A percentile compares a stretch with the other conserved stretches of the same genome.
Evolutionary conservation across 2,888 invertebrate species (phyloP).

Genomic region (Meta bourneti): DNA sequence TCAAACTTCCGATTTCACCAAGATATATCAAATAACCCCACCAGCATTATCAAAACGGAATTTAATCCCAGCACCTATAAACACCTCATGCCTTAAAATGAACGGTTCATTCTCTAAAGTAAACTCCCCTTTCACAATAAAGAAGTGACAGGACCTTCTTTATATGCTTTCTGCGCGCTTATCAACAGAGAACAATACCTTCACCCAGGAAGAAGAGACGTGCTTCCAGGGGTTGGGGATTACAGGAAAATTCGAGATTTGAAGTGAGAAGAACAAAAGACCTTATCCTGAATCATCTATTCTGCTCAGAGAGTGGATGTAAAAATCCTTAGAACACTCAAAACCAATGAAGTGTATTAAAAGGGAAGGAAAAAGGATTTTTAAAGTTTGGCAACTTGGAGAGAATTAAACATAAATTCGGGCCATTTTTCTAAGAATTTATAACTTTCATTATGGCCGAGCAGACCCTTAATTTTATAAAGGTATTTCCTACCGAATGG

Average conservation of each 20-base stretch:
- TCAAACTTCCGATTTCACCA: background rate
- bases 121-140: background rate
- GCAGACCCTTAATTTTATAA: background rate
- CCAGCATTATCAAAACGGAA: background rate
- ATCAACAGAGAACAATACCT: constrained; percentile 42
- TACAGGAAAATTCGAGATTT: constrained; percentile 43
- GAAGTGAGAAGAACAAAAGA: constrained; percentile 38
- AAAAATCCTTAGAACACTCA: constrained; percentile 23
- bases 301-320: constrained; percentile 2
- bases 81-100: background rate
- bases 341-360: constrained; percentile 18
- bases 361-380: constrained; percentile 2
- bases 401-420: background rate
- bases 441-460: background rate
- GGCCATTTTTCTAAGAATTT: background rate
- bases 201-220: constrained; percentile 6
- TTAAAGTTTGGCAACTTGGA: constrained; percentile 5
- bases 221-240: constrained; percentile 37
- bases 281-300: constrained; percentile 42
- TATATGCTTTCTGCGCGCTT: constrained; percentile 37
- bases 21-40: background rate
- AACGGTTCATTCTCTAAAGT: background rate
- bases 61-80: background rate
- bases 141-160: constrained; percentile 25
- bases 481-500: background rate